These are phyloP conservation scores for Strongylocentrotus purpuratus DNA, from an alignment of 35 echinoderm and acorn worm genomes.

Conservation along the genomic window DNA sequence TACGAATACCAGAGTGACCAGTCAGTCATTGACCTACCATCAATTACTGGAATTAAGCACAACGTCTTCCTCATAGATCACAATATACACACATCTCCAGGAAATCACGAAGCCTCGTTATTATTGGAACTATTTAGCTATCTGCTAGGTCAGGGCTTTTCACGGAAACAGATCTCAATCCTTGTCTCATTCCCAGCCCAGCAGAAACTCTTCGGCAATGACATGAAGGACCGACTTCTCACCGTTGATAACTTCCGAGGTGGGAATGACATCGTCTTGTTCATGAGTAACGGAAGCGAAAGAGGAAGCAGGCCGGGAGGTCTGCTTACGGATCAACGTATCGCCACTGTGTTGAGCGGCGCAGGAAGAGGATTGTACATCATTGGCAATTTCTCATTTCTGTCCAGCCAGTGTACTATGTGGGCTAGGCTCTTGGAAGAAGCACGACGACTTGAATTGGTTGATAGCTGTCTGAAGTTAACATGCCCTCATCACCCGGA, in stretches of 20 bases:
- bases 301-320: slow-evolving; percentile 72
- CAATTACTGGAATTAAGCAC: slow-evolving; percentile 54
- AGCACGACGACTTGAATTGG: not conserved
- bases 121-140: slow-evolving; percentile 57
- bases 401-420: slow-evolving; percentile 52
- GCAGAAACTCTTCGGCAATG: slow-evolving; percentile 49
- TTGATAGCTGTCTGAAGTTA: slow-evolving; percentile 52
- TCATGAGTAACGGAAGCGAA: slow-evolving; percentile 69
- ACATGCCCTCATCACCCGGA: slow-evolving; percentile 65
- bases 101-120: slow-evolving; percentile 72
- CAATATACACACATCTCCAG: not conserved
- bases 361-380: slow-evolving; percentile 71
- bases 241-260: slow-evolving; percentile 77
- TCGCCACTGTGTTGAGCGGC: slow-evolving; percentile 62
- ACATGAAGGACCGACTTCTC: slow-evolving; percentile 46
- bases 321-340: slow-evolving; percentile 56
- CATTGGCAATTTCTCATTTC: slow-evolving; percentile 68
- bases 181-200: slow-evolving; percentile 34
- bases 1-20: slow-evolving; percentile 52
- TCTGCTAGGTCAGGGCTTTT: slow-evolving; percentile 54
- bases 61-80: slow-evolving; percentile 75
- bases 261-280: slow-evolving; percentile 80
- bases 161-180: not conserved
- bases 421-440: slow-evolving; percentile 57
- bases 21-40: not conserved